These are phyloP conservation scores for Sapayoa aenigma DNA, from an alignment of 2,113 vertebrate genomes.

Conservation along the genomic window DNA sequence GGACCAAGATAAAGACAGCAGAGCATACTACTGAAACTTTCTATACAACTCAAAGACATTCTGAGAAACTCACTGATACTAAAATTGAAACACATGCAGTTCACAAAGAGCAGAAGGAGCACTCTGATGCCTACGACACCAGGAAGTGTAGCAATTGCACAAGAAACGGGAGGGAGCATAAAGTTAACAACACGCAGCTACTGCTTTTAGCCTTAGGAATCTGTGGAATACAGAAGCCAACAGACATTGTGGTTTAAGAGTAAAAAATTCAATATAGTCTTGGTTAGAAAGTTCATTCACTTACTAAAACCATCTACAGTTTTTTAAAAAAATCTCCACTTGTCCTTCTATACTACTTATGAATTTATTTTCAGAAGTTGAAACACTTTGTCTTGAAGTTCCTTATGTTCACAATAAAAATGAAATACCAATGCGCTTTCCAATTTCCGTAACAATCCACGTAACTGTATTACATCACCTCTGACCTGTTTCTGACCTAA, in stretches of 20 bases:
- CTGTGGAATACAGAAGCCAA: neutral
- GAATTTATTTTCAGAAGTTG: neutral
- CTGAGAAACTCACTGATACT: neutral
- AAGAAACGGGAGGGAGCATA: neutral
- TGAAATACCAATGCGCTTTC: neutral
- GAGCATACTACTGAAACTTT: neutral
- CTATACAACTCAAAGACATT: neutral
- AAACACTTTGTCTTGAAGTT: neutral
- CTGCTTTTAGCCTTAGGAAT: neutral
- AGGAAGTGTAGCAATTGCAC: neutral
- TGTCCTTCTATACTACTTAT: neutral
- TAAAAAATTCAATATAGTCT: neutral
- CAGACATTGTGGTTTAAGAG: neutral
- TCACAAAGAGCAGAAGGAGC: neutral
- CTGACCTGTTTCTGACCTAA: neutral
- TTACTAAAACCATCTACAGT: neutral
- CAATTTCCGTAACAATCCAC: neutral
- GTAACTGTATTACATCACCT: neutral
- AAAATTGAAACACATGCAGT: fast-evolving
- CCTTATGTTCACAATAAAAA: neutral
- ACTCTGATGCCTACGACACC: neutral
- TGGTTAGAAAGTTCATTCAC: neutral
- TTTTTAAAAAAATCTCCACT: neutral
- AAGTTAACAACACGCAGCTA: neutral
- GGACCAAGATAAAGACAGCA: neutral